Base-by-base conservation (phyloP, 2,888 invertebrate genomes). In the Tanypteryx hageni region DNA sequence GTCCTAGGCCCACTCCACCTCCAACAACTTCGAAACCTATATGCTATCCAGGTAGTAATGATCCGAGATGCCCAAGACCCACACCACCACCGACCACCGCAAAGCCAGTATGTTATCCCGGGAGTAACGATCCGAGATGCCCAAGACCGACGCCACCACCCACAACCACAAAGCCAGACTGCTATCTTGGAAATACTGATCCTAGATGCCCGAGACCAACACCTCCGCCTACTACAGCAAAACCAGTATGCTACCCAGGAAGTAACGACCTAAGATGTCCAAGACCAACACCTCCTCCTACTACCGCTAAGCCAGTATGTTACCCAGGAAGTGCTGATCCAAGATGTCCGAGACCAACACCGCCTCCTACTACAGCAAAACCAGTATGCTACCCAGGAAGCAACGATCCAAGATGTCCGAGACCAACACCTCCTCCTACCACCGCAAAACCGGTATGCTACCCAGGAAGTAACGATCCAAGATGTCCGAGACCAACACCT, bases 31-130 rank as follows among this genome's bases (percentile, higher is more conserved):
- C 92, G 0, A 92, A 92, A 0, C 94, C 94, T 18, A 92, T 93
- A 0, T 95, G 95, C 92, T 95, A 94, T 76, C 95, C 95, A 13
- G 95, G 95, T 58, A 92, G 93, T 11, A 92, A 92, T 8, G 94
- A 94, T 85, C 93, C 93, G 9, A 68, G 93, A 68, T 68, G 76
- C 27, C 81, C 89, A 16, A 59, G 27, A 31, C 64, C 89, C 85
- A 58, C 93, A 92, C 14, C 92, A 5, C 68, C 56, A 57, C 56
- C 92, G 1, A 68, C 92, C 2, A 92, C 89, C 22, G 92, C 92
- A 10, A 89, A n/a, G 22, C 68, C 89, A n/a, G 59, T 59, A 11
- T 92, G 76, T 16, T 82, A 92, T 13, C 76, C 92, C 57, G n/a
- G 89, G 18, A 89, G 89, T 11, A 64, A 16, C 68, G 91, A 92